phyloP scores from a whole-genome alignment of 1,140 invertebrate species.

The Brachionus koreanus region DNA sequence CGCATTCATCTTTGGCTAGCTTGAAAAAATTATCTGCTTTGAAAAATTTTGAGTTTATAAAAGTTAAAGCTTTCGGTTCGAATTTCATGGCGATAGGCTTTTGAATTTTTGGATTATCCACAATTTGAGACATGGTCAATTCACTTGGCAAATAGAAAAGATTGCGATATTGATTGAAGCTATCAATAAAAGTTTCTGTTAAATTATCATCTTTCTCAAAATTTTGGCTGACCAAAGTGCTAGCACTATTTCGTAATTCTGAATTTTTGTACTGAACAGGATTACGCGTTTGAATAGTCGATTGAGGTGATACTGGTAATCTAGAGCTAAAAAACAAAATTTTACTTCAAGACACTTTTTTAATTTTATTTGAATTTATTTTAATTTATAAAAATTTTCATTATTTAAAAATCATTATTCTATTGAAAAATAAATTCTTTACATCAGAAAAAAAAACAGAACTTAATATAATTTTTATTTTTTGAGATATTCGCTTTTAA shows the following conservation, averaged over 20 bases:
- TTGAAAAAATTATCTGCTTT: slow-evolving; percentile 51
- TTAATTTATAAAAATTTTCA: too few relatives aligned
- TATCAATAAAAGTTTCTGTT: background rate
- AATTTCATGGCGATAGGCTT: slow-evolving; percentile 53
- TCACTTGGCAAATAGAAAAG: slow-evolving; percentile 28
- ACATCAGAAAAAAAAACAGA: too few relatives aligned
- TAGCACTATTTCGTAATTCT: background rate
- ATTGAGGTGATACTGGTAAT: slow-evolving; percentile 28
- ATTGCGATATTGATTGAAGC: background rate
- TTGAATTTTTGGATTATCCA: slow-evolving; percentile 50
- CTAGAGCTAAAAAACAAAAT: background rate
- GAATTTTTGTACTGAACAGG: slow-evolving; percentile 28
- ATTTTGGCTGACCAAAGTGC: slow-evolving; percentile 29
- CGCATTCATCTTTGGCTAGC: slow-evolving; percentile 52
- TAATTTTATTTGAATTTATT: too few relatives aligned
- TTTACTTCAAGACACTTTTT: background rate
- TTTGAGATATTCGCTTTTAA: too few relatives aligned
- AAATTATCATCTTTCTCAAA: slow-evolving; percentile 30
- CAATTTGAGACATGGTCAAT: slow-evolving; percentile 29
- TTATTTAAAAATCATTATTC: too few relatives aligned
- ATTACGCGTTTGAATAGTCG: slow-evolving; percentile 37
- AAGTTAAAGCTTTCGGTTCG: slow-evolving; percentile 53
- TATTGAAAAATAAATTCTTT: too few relatives aligned
- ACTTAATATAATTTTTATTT: too few relatives aligned
- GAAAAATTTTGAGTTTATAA: slow-evolving; percentile 44